A percentile compares a stretch with the other conserved stretches of the same genome.
These are phyloP conservation scores for Drosophila ochracea DNA, from an alignment of 2,888 invertebrate species.

Conservation along the genomic window DNA sequence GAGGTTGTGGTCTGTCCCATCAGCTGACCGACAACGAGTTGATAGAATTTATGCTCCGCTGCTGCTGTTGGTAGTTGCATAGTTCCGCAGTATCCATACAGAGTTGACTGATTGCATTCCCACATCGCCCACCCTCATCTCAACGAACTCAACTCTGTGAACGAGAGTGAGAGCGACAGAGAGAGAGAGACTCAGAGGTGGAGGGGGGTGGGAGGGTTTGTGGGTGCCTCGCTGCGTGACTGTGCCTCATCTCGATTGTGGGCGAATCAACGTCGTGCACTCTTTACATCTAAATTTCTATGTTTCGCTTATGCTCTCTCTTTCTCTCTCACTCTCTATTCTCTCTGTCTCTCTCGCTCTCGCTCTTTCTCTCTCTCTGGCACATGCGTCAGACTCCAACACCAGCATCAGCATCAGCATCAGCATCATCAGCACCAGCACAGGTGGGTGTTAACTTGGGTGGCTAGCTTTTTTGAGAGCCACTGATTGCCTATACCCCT, in stretches of 20 bases:
- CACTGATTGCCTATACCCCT: conserved; percentile 40
- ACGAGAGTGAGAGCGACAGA: conserved; percentile 2
- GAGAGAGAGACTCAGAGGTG: not conserved
- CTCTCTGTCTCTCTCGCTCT: not conserved
- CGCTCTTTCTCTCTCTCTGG: not conserved
- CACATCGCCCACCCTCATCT: not conserved
- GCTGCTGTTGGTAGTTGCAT: conserved; percentile 5
- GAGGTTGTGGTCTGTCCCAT: conserved; percentile 43
- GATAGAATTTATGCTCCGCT: conserved; percentile 24
- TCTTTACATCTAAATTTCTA: conserved; percentile 21
- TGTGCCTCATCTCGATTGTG: conserved; percentile 34
- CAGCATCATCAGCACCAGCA: not conserved
- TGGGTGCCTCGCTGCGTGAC: conserved; percentile 11
- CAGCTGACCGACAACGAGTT: conserved; percentile 44
- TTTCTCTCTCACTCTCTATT: not conserved
- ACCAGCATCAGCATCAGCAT: not conserved
- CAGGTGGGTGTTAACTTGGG: conserved; percentile 66
- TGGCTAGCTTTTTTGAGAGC: conserved; percentile 42
- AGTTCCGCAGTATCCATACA: conserved; percentile 2
- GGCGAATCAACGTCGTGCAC: conserved; percentile 63
- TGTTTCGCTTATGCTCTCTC: not conserved
- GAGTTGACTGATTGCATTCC: conserved; percentile 30
- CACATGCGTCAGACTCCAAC: conserved; percentile 4
- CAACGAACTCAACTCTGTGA: not conserved
- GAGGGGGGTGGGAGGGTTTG: not conserved